Conservation (phyloP, 2,797 vertebrate species). For the Coccyzus lansbergi region DNA sequence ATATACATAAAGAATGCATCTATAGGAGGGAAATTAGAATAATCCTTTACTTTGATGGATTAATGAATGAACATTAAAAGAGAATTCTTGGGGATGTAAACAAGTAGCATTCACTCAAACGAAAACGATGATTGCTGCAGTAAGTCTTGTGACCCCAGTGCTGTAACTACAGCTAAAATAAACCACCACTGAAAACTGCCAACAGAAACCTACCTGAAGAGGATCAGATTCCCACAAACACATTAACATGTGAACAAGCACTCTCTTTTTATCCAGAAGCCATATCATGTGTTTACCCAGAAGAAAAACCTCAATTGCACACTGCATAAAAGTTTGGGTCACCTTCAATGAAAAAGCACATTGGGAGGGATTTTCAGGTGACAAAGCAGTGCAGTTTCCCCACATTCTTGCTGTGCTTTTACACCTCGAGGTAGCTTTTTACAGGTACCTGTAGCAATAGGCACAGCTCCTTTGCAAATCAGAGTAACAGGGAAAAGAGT, state of each 20-base stretch:
- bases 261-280: background rate
- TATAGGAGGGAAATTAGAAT: background rate
- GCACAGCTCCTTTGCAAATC: background rate
- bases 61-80: background rate
- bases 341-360: rapidly evolving
- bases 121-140: background rate
- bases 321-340: too few relatives aligned
- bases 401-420: background rate
- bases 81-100: background rate
- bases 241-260: rapidly evolving
- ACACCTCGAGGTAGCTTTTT: background rate
- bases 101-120: background rate
- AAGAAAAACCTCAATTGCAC: background rate
- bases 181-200: background rate
- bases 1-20: background rate
- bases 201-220: background rate
- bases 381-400: background rate
- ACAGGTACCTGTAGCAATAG: background rate
- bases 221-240: background rate
- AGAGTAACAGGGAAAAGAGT: background rate
- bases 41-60: background rate
- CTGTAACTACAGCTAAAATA: background rate
- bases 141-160: background rate
- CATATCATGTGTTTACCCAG: background rate
- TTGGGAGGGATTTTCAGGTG: background rate